A percentile compares a stretch with the other conserved stretches of the same genome.
These are phyloP conservation scores for Arrhamphus sclerolepis DNA, from an alignment of 2,797 vertebrate genomes.

Conservation along the genomic window DNA sequence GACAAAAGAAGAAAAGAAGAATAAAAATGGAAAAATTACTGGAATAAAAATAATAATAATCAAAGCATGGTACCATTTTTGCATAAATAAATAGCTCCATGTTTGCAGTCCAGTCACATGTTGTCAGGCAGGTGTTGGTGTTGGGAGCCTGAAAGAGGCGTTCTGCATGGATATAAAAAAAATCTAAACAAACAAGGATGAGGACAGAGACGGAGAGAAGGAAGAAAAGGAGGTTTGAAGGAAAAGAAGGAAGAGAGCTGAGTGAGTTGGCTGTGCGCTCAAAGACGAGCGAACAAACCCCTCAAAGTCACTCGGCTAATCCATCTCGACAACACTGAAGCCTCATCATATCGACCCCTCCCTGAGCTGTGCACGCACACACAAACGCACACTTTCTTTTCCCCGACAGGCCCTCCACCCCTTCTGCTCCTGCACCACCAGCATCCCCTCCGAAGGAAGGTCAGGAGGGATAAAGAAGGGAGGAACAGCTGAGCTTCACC, in stretches of 20 bases:
- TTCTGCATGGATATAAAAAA: constrained; percentile 1
- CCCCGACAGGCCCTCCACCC: constrained; percentile 47
- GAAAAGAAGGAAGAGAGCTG: constrained; percentile 38
- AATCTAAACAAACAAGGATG: constrained; percentile 29
- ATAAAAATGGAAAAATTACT: too few relatives aligned
- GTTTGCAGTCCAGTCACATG: constrained; percentile 13
- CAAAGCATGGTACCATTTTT: neutral
- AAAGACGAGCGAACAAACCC: constrained; percentile 78
- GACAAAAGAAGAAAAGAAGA: neutral
- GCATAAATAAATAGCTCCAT: constrained; percentile 34
- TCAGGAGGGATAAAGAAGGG: constrained; percentile 45
- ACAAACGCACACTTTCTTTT: constrained; percentile 55
- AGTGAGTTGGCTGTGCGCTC: constrained; percentile 68
- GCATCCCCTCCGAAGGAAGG: constrained; percentile 54
- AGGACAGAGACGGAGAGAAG: constrained; percentile 55
- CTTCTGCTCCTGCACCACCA: constrained; percentile 8
- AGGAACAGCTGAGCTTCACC: constrained; percentile 64
- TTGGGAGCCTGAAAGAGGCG: constrained; percentile 54
- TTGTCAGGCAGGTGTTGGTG: constrained; percentile 35
- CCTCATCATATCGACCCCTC: constrained; percentile 77
- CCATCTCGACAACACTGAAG: constrained; percentile 82
- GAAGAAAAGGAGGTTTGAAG: constrained; percentile 39
- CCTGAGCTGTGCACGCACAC: constrained; percentile 52
- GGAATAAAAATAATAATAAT: too few relatives aligned
- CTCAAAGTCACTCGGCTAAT: constrained; percentile 83